These are phyloP conservation scores for Trichosurus vulpecula DNA, from an alignment of 2,797 vertebrate species.

Conservation along the genomic window DNA sequence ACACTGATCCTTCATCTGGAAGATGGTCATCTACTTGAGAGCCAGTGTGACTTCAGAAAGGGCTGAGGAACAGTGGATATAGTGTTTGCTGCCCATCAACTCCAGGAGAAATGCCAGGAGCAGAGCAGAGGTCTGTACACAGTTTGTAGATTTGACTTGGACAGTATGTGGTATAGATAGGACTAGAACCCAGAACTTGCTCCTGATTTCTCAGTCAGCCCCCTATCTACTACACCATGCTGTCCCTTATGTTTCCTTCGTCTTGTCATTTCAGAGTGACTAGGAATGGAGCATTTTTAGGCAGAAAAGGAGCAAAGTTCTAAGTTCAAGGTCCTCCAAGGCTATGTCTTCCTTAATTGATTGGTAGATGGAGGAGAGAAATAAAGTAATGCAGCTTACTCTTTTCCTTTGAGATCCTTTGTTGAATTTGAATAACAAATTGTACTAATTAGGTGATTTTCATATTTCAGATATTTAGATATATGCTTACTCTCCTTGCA, in stretches of 20 bases:
- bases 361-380: not conserved
- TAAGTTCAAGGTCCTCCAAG: conserved; percentile 26
- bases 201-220: not conserved
- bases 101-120: too few relatives aligned
- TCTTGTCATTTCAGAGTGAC: conserved; percentile 37
- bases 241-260: not conserved
- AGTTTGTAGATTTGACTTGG: not conserved
- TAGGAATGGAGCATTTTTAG: conserved; percentile 4
- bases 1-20: too few relatives aligned
- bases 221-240: not conserved
- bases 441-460: not conserved
- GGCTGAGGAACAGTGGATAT: too few relatives aligned
- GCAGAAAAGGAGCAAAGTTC: conserved; percentile 41
- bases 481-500: conserved; percentile 21
- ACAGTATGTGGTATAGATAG: not conserved
- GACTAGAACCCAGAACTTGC: not conserved
- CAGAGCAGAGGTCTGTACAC: too few relatives aligned
- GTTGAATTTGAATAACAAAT: not conserved
- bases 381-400: not conserved
- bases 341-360: conserved; percentile 37
- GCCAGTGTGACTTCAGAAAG: too few relatives aligned
- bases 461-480: conserved; percentile 4
- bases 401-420: not conserved
- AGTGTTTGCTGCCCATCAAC: too few relatives aligned
- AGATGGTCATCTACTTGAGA: too few relatives aligned